Evolutionary conservation across 2,888 invertebrate species (phyloP), one percentile per base, ranked within the genome.

Genomic region (Plagiodera versicolora): DNA sequence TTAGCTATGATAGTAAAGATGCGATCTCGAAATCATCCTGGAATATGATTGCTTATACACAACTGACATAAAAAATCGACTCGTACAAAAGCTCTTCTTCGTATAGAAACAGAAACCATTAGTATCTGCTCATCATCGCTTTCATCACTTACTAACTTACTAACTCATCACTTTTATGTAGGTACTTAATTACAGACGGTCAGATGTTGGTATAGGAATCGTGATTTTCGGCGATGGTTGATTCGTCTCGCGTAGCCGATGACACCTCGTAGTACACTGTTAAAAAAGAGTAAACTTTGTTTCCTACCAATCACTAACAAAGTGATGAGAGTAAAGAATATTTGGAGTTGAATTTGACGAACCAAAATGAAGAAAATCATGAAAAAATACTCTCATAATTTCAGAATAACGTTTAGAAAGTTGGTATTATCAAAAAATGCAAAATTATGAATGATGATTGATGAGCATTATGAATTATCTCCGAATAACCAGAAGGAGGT

Each of bases 211-310:
- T 56, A 51, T 56, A 56, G 58, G 61, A 69, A 62, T 67, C 68
- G 68, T 67, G 67, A 69, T 65, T 58, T 14, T 47, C 61, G 57
- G 69, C 67, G 66, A 67, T 44, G 24, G 44, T 24, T 24, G 16
- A 16, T 65, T 65, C 64, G 65, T 67, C 66, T 53, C 44, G 44
- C 11, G 20, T 17, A 16, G 11, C 44, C 24, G 44, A 53, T 53
- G 53, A 53, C 53, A 57, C 57, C 14, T 2, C 2, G 6, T 14
- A 39, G 2, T 39, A 39, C 39, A 39, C 39, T 14, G 39, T 39
- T 14, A 39, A 39, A 39, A 24, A 5, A 24, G 6, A 24, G 24
- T 24, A 24, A 24, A 24, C 24, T n/a, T n/a, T n/a, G n/a, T n/a
- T n/a, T n/a, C n/a, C n/a, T n/a, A n/a, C n/a, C n/a, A n/a, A n/a